Percentiles rank a stretch among this genome's conserved stretches.
These are phyloP conservation scores for Chrysomela aeneicollis DNA, from an alignment of 2,888 invertebrate species.

Conservation along the genomic window DNA sequence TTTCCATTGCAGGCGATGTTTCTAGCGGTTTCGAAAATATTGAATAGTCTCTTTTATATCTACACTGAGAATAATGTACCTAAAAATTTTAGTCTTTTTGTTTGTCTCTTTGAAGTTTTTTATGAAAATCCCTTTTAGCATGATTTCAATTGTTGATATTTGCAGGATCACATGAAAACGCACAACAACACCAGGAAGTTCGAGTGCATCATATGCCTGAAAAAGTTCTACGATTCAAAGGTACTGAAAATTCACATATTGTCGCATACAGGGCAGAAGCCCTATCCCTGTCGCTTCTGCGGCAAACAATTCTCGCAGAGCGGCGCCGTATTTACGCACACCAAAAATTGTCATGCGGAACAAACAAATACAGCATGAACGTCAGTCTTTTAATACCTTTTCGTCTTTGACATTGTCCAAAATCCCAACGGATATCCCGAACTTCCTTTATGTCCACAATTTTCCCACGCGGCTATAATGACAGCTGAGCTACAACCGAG, in stretches of 20 bases:
- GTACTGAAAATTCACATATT: constrained; percentile 54
- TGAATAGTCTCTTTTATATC: too few species aligned
- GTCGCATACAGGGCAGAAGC: constrained; percentile 55
- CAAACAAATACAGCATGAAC: constrained; percentile 24
- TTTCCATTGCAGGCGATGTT: too few species aligned
- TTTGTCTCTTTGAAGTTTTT: too few species aligned
- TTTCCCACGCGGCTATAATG: too few species aligned
- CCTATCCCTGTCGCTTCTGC: constrained; percentile 53
- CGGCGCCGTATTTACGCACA: constrained; percentile 44
- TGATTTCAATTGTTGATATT: not conserved
- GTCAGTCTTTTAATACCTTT: constrained; percentile 14
- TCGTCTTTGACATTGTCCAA: too few species aligned
- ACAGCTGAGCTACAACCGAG: too few species aligned
- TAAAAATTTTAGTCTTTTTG: too few species aligned
- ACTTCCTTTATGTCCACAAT: too few species aligned
- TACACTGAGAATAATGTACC: too few species aligned
- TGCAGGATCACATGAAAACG: constrained; percentile 55
- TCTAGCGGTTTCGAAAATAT: too few species aligned
- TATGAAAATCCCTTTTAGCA: too few species aligned
- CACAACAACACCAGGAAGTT: constrained; percentile 52
- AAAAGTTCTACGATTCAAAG: constrained; percentile 54
- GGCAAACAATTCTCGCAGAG: constrained; percentile 51
- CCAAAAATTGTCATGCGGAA: constrained; percentile 40
- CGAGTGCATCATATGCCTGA: constrained; percentile 55
- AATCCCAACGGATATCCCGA: too few species aligned